These are phyloP conservation scores for Premnoplex brunnescens DNA, from an alignment of 2,797 vertebrate species.

Conservation along the genomic window DNA sequence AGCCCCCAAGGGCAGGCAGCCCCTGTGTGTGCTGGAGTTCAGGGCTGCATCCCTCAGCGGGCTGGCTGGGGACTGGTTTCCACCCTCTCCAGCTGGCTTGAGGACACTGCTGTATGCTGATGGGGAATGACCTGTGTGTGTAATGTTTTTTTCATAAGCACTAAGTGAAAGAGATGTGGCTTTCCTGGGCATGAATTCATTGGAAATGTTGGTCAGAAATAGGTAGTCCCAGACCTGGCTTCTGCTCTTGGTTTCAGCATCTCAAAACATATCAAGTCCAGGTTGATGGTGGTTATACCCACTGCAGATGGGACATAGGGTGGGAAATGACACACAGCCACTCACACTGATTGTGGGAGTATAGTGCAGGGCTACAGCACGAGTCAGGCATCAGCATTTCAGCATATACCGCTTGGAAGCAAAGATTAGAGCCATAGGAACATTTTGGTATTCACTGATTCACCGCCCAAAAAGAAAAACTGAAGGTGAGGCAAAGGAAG, in stretches of 20 bases:
- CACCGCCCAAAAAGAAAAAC: not conserved
- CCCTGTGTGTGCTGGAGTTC: not conserved
- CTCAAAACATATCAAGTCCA: accelerated
- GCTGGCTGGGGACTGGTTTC: not conserved
- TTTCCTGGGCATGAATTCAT: not conserved
- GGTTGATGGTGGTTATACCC: not conserved
- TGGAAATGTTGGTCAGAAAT: not conserved
- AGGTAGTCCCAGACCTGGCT: not conserved
- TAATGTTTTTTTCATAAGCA: not conserved
- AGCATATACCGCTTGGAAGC: not conserved
- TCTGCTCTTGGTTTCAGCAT: not conserved
- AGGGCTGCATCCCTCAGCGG: not conserved
- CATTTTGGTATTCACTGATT: not conserved
- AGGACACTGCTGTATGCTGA: not conserved
- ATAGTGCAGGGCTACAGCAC: not conserved
- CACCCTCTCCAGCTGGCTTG: not conserved
- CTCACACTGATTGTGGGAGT: not conserved
- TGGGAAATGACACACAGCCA: accelerated
- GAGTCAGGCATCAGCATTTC: not conserved
- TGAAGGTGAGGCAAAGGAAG: not conserved
- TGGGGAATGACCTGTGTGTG: not conserved
- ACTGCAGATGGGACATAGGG: not conserved
- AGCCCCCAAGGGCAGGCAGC: accelerated
- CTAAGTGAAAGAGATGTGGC: not conserved
- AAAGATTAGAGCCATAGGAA: not conserved